Base-by-base conservation (phyloP, 2,797 vertebrate genomes). In the Hylomyscus alleni region DNA sequence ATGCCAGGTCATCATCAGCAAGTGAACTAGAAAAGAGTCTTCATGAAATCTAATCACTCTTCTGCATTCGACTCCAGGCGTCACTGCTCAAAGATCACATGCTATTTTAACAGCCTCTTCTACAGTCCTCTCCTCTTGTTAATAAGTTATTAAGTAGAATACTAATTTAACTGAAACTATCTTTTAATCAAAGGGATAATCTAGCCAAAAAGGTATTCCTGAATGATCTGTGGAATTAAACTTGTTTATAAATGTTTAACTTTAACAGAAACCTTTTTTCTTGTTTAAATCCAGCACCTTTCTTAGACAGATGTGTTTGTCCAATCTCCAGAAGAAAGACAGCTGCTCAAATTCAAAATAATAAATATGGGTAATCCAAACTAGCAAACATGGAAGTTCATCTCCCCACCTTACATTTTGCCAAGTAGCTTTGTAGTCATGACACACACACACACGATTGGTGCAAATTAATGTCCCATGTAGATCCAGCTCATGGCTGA, bases 261-360 rank as follows among this genome's bases (percentile, higher is more conserved):
- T 95, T 86, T 95, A 37, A 90, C 83, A 75, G 52, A 89, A 92
- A 76, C 26, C 34, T 54, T 73, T 72, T 72, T 72, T 72, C 67
- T 73, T 93, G 11, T 93, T 94, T 90, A 60, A 22, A 76, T 95
- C 40, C n/a, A 84, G 91, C 93, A 98, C 92, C 92, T 96, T 97
- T 75, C 67, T 90, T 65, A 77, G 95, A 91, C 97, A 98, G 97
- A 96, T 97, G 96, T 96, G 80, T 89, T 93, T 62, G 84, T 92
- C 96, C 95, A 95, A 14, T 88, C 67, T 91, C 91, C 60, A 77
- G 47, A 97, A 97, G 65, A 96, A 26, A 65, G 9, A 93, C 96
- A 97, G 95, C 93, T 97, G 96, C 50, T 97, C 56, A 80, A 91
- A 89, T 95, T 95, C 7, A 94, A 93, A 95, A 77, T 80, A 97